These are phyloP conservation scores for Platycercus adscitus DNA, from an alignment of 2,113 vertebrate genomes.

Conservation along the genomic window DNA sequence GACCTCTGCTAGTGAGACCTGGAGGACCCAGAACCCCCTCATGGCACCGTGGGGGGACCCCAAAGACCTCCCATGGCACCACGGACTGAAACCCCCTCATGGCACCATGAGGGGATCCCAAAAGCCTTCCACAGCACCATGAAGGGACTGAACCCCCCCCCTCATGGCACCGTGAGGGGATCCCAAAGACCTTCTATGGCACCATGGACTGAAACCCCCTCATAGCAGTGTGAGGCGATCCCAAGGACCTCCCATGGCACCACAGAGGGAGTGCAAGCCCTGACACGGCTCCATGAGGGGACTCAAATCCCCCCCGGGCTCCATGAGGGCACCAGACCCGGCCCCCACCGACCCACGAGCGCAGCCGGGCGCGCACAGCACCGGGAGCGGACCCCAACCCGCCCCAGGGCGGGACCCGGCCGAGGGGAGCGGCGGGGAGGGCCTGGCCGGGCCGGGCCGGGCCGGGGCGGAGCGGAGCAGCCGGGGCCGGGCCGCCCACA, in stretches of 20 bases:
- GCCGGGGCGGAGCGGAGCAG: background rate
- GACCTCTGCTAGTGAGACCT: background rate
- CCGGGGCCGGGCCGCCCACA: background rate
- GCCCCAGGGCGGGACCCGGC: background rate
- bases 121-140: accelerated
- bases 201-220: accelerated
- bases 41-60: no score
- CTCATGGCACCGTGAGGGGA: accelerated
- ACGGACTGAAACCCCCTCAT: background rate
- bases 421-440: background rate
- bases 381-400: accelerated
- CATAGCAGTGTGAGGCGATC: accelerated
- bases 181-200: accelerated
- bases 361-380: background rate
- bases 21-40: background rate
- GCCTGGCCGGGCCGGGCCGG: no score
- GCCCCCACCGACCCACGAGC: accelerated
- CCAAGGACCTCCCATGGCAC: no score
- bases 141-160: background rate
- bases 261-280: no score
- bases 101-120: no score
- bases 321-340: background rate
- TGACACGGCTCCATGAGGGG: accelerated
- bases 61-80: background rate
- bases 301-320: no score